Evolutionary conservation across 2,888 invertebrate genomes (phyloP).

Genomic region (Dascillus cervinus): DNA sequence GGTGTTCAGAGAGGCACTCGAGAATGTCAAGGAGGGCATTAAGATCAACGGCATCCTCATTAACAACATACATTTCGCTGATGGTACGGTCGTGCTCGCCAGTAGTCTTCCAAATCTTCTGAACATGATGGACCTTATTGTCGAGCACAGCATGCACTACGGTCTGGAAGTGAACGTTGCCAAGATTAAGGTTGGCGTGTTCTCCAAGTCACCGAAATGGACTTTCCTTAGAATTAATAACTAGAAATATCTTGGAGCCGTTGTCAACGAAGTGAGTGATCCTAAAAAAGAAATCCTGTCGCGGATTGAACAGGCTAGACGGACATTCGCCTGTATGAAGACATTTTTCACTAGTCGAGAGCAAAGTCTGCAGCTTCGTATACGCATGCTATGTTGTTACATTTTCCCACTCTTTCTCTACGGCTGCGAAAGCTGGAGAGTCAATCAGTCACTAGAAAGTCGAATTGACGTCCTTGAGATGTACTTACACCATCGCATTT

Average conservation of each 20-base stretch:
- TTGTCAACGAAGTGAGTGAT: slow-evolving; percentile 4
- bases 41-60: too few species aligned
- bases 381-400: slow-evolving; percentile 6
- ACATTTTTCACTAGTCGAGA: slow-evolving; percentile 6
- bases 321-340: slow-evolving; percentile 6
- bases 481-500: slow-evolving; percentile 7
- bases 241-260: slow-evolving; percentile 3
- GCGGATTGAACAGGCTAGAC: slow-evolving; percentile 7
- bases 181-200: too few species aligned
- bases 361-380: slow-evolving; percentile 3
- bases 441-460: slow-evolving; percentile 5
- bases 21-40: too few species aligned
- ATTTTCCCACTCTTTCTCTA: slow-evolving; percentile 7
- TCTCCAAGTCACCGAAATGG: too few species aligned
- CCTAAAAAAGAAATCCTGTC: slow-evolving; percentile 3
- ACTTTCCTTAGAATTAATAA: too few species aligned
- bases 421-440: slow-evolving; percentile 6
- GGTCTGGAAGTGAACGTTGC: too few species aligned
- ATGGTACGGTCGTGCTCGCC: too few species aligned
- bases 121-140: too few species aligned
- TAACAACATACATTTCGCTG: too few species aligned
- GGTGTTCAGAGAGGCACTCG: too few species aligned
- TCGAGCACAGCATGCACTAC: too few species aligned
- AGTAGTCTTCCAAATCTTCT: too few species aligned
- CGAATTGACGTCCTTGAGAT: slow-evolving; percentile 9